Percentiles rank a stretch among this genome's conserved stretches.
These are phyloP conservation scores for Drosophila acutilabella DNA, from an alignment of 2,888 invertebrate genomes.

Conservation along the genomic window DNA sequence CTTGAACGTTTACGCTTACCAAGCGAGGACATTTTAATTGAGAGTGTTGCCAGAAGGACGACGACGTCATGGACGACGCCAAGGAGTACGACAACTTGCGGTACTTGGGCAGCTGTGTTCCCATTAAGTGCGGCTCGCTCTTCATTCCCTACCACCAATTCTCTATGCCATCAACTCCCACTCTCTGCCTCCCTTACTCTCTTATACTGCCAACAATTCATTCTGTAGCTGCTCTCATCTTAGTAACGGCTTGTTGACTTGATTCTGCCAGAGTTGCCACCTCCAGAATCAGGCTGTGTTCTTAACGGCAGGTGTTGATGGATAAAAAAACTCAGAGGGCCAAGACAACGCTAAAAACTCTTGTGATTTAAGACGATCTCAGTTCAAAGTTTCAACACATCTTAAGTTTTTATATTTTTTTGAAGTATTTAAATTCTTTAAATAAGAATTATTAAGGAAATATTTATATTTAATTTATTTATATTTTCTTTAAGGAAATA, in stretches of 20 bases:
- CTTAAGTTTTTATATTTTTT: no score
- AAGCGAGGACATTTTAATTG: slow-evolving; percentile 81
- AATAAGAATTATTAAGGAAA: no score
- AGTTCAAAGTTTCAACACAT: background rate
- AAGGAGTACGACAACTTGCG: slow-evolving; percentile 60
- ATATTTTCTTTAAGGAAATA: no score
- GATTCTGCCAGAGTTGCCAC: slow-evolving; percentile 44
- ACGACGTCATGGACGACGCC: slow-evolving; percentile 24
- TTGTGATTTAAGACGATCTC: slow-evolving; percentile 14
- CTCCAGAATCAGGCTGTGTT: slow-evolving; percentile 13
- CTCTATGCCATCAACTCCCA: background rate
- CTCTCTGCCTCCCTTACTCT: background rate
- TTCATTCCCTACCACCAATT: slow-evolving; percentile 7
- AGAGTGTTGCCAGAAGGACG: slow-evolving; percentile 79
- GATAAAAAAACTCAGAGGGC: slow-evolving; percentile 58
- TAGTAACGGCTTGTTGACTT: slow-evolving; percentile 67
- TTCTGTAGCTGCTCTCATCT: slow-evolving; percentile 49
- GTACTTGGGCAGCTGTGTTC: slow-evolving; percentile 79
- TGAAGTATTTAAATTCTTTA: no score
- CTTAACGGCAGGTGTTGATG: slow-evolving; percentile 74
- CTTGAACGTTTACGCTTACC: slow-evolving; percentile 81
- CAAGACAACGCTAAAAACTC: slow-evolving; percentile 23
- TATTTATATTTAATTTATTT: no score
- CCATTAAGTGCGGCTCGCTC: slow-evolving; percentile 72
- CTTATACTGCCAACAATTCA: slow-evolving; percentile 28